phyloP scores from a whole-genome alignment of 1,140 invertebrate genomes.

The Pseudomyrmex concolor region DNA sequence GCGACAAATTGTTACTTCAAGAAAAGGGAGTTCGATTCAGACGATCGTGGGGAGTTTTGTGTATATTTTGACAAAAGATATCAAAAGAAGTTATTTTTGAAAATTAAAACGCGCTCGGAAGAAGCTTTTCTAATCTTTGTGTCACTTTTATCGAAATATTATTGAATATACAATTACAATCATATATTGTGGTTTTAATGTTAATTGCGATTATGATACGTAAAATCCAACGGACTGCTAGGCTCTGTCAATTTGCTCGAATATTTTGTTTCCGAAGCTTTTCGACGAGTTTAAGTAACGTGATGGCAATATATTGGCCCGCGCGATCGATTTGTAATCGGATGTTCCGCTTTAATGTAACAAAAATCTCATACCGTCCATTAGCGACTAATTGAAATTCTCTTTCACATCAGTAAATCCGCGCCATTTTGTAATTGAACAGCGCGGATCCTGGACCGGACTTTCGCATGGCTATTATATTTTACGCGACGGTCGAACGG shows the following conservation, averaged over 20 bases:
- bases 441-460: slow-evolving; percentile 20
- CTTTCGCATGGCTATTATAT: slow-evolving; percentile 44
- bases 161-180: neutral
- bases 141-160: neutral
- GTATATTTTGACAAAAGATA: too few species aligned
- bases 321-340: slow-evolving; percentile 45
- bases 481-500: slow-evolving; percentile 19
- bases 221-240: neutral
- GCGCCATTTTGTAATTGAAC: slow-evolving; percentile 56
- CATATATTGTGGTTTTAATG: neutral
- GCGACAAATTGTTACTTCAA: slow-evolving; percentile 40
- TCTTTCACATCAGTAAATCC: slow-evolving; percentile 59
- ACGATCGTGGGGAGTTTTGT: slow-evolving; percentile 11
- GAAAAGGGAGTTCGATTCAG: slow-evolving; percentile 46
- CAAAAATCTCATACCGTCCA: slow-evolving; percentile 72
- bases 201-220: neutral
- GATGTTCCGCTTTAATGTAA: slow-evolving; percentile 67
- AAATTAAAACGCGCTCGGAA: neutral
- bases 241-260: neutral
- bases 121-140: slow-evolving; percentile 1
- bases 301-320: slow-evolving; percentile 25
- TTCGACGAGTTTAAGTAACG: neutral
- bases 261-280: slow-evolving; percentile 12
- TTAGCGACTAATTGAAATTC: slow-evolving; percentile 75
- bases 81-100: too few species aligned